phyloP scores from a whole-genome alignment of 2,888 invertebrate species.

The Hoplodrina ambigua region DNA sequence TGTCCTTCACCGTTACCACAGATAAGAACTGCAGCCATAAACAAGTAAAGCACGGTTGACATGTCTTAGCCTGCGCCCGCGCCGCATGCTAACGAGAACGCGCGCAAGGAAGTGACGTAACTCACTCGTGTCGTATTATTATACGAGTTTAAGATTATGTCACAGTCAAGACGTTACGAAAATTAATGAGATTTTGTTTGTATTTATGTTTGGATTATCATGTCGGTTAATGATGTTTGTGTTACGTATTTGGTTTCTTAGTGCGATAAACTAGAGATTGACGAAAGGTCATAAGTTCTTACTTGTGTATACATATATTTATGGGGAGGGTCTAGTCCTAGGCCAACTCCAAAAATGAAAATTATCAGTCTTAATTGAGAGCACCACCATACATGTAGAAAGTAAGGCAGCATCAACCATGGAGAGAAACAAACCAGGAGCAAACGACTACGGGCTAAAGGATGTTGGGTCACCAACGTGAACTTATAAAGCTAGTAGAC shows the following conservation, averaged over 20 bases:
- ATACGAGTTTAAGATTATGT: constrained; percentile 52
- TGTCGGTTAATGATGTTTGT: neutral
- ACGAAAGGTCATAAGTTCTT: neutral
- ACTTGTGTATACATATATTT: no score
- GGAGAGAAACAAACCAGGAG: neutral
- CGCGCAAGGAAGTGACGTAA: constrained; percentile 56
- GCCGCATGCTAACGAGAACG: constrained; percentile 53
- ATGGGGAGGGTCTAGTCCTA: no score
- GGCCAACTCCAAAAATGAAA: no score
- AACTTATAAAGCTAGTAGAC: neutral
- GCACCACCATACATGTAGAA: no score
- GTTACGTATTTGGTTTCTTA: neutral
- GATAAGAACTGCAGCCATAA: constrained; percentile 35
- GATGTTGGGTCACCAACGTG: no score
- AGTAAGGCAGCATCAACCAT: no score
- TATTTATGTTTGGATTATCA: constrained; percentile 21
- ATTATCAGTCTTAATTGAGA: no score
- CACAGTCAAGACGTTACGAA: constrained; percentile 44
- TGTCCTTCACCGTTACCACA: constrained; percentile 22
- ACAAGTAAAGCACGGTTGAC: constrained; percentile 52
- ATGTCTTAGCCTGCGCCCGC: constrained; percentile 55
- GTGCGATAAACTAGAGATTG: neutral
- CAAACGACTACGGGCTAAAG: neutral
- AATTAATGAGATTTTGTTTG: constrained; percentile 35
- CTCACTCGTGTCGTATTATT: constrained; percentile 21